Conservation (phyloP, 2,113 vertebrate genomes). For the Ascaphus truei region DNA sequence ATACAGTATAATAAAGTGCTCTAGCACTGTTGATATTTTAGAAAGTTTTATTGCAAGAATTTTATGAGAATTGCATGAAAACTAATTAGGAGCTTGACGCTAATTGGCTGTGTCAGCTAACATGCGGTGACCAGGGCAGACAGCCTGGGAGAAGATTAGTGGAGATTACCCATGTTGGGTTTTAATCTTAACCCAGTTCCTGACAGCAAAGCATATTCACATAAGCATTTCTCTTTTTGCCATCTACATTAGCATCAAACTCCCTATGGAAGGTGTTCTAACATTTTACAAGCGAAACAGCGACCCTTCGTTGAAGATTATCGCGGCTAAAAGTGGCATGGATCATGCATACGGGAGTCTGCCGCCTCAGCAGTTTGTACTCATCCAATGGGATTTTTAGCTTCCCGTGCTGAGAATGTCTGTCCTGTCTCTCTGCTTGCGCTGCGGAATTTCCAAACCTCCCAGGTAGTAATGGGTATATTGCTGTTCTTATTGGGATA, state of each 20-base stretch:
- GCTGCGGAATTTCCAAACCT: slow-evolving; percentile 59
- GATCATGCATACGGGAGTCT: neutral
- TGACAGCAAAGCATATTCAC: slow-evolving; percentile 50
- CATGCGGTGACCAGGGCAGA: slow-evolving; percentile 69
- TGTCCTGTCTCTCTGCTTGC: slow-evolving; percentile 65
- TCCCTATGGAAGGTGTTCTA: neutral
- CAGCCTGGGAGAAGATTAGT: slow-evolving; percentile 58
- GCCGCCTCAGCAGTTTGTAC: neutral
- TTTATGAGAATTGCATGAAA: neutral
- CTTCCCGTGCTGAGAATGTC: slow-evolving; percentile 58
- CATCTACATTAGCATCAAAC: neutral
- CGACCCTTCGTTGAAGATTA: neutral
- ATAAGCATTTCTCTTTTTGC: slow-evolving; percentile 46
- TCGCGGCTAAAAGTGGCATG: neutral
- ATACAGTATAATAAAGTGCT: too few relatives aligned
- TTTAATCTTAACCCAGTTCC: slow-evolving; percentile 58
- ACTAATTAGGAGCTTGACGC: neutral
- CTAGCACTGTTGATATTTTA: too few relatives aligned
- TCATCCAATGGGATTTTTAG: neutral
- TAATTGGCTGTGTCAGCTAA: slow-evolving; percentile 74
- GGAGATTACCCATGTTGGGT: slow-evolving; percentile 57
- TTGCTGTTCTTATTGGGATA: neutral
- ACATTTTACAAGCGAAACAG: too few relatives aligned
- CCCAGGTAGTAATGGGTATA: slow-evolving; percentile 70
- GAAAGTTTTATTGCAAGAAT: neutral